Base-by-base conservation (phyloP, 2,888 invertebrate species). In the Drosophila anomalata region DNA sequence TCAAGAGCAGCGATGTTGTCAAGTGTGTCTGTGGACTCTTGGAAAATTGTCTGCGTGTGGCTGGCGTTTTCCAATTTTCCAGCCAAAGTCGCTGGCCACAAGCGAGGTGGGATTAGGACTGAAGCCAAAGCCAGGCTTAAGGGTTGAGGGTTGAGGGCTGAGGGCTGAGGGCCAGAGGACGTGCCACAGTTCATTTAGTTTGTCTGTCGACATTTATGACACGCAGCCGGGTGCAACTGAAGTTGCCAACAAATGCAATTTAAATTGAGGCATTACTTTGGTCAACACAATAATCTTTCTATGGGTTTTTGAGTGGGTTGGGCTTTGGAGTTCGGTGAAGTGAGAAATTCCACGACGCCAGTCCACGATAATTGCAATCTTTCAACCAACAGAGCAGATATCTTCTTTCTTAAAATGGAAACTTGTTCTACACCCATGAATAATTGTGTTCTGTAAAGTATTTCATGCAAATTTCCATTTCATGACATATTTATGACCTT, bases 21-120 rank as follows among this genome's bases (percentile, higher is more conserved):
- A 81, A 88, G 65, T 77, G 88, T 66, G 53, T 66, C 48, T 66
- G 39, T 41, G 54, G 36, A 14, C 39, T 20, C n/a, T 39, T 33
- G 17, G 12, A 9, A 36, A 36, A 36, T 36, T 39, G 60, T 71
- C 22, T 20, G 29, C 54, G 50, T 85, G 76, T 65, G 50, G 61
- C 54, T 87, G 69, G 72, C 84, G 78, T 80, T 88, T 82, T 82
- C 85, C 82, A 88, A 87, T 88, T 82, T 82, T 69, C 60, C 75
- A 42, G 60, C 50, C 56, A 60, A 70, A 63, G 50, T 53, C 36
- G n/a, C 67, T 65, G 67, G 39, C 31, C 67, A 66, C 39, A 24
- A 39, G 31, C 41, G 20, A 48, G 41, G 51, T 41, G 41, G 63
- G 46, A 62, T 63, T 48, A 51, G 54, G 67, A 54, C 66, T 53